Percentiles rank a stretch among this genome's conserved stretches.
phyloP scores from a whole-genome alignment of 1,140 invertebrate genomes.

The Hylaeus anthracinus region DNA sequence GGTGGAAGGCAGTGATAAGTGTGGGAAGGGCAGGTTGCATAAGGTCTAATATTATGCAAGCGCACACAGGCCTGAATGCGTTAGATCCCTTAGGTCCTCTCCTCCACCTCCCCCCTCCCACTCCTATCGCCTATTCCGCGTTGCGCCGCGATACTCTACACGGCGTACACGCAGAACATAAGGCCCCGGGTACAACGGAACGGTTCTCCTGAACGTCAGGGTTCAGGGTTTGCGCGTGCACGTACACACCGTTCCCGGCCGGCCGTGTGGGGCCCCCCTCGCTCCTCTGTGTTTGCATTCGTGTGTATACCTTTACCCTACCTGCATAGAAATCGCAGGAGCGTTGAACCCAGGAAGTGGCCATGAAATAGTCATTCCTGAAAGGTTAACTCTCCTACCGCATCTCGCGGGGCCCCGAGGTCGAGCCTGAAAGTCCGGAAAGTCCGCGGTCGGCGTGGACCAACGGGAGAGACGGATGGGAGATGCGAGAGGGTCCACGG shows the following conservation, averaged over 20 bases:
- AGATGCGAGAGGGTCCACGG: constrained; percentile 44
- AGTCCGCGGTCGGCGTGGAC: constrained; percentile 55
- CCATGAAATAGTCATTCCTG: constrained; percentile 78
- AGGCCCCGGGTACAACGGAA: constrained; percentile 62
- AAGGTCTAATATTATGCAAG: constrained; percentile 80
- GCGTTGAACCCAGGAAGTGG: constrained; percentile 79
- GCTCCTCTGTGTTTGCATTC: constrained; percentile 3
- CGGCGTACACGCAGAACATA: constrained; percentile 61
- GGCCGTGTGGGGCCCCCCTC: not conserved
- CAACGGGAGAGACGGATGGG: constrained; percentile 54
- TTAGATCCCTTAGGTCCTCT: constrained; percentile 70
- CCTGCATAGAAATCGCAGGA: constrained; percentile 76
- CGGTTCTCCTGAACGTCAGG: constrained; percentile 54
- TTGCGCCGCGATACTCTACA: constrained; percentile 44
- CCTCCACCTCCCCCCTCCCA: not conserved
- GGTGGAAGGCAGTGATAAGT: constrained; percentile 79
- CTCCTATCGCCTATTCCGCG: too few species aligned
- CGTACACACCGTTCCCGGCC: constrained; percentile 30
- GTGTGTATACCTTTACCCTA: constrained; percentile 55
- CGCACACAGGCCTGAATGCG: constrained; percentile 73
- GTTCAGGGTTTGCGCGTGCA: constrained; percentile 54
- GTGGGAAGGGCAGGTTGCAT: constrained; percentile 81
- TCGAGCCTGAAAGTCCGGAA: constrained; percentile 67
- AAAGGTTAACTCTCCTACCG: constrained; percentile 75
- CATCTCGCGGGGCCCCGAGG: constrained; percentile 66